Evolutionary conservation across 1,140 invertebrate species (phyloP).

Genomic region (Aphelenchoides fujianensis): DNA sequence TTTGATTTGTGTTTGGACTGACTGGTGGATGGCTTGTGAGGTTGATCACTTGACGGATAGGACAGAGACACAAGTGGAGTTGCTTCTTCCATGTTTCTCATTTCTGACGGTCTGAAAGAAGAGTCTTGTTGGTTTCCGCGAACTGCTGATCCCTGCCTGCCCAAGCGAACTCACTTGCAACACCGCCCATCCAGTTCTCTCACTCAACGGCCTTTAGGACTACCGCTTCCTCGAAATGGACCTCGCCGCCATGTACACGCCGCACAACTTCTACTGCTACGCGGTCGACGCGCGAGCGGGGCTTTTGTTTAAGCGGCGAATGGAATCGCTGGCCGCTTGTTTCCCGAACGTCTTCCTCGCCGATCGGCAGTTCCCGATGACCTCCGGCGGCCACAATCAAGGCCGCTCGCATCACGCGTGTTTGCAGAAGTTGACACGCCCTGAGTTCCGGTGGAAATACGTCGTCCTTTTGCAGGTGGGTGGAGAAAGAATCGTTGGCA

Average conservation of each 20-base stretch:
- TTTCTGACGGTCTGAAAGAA: too few relatives aligned
- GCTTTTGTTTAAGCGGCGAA: slow-evolving; percentile 23
- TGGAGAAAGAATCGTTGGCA: too few relatives aligned
- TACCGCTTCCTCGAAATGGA: slow-evolving; percentile 40
- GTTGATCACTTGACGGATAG: too few relatives aligned
- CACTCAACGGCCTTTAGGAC: too few relatives aligned
- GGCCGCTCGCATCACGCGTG: slow-evolving; percentile 26
- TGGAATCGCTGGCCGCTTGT: slow-evolving; percentile 26
- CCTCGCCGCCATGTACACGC: slow-evolving; percentile 32
- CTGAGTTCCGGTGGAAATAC: slow-evolving; percentile 33
- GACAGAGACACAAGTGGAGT: too few relatives aligned
- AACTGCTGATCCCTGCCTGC: too few relatives aligned
- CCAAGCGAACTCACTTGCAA: too few relatives aligned
- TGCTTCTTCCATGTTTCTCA: too few relatives aligned
- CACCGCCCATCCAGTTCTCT: too few relatives aligned
- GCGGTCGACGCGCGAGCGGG: slow-evolving; percentile 29
- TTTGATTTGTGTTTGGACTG: too few relatives aligned
- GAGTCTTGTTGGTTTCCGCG: too few relatives aligned
- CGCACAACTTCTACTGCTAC: slow-evolving; percentile 41
- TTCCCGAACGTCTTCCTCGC: slow-evolving; percentile 36
- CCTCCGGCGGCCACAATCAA: slow-evolving; percentile 31
- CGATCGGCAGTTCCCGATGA: slow-evolving; percentile 11
- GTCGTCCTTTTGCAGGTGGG: slow-evolving; percentile 32
- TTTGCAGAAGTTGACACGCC: slow-evolving; percentile 21
- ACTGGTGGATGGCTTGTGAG: too few relatives aligned